Evolutionary conservation across 1,140 invertebrate genomes (phyloP).

Genomic region (Drosophila sproati): DNA sequence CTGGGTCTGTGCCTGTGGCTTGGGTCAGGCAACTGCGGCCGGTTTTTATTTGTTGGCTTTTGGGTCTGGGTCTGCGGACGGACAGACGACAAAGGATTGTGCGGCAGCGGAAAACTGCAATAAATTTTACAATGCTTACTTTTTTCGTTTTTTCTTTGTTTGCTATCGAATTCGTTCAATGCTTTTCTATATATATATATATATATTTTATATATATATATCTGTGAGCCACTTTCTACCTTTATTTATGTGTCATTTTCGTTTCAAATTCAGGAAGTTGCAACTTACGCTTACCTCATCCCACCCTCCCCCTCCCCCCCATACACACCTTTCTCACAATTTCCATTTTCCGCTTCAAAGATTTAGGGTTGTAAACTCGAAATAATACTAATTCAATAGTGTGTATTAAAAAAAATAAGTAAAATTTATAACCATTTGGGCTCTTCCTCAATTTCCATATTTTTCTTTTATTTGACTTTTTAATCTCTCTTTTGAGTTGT

Average conservation of each 20-base stretch:
- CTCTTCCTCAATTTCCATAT: too few species aligned
- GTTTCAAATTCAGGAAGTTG: slow-evolving; percentile 71
- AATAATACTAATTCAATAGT: too few species aligned
- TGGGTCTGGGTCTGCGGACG: slow-evolving; percentile 36
- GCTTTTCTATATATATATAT: slow-evolving; percentile 41
- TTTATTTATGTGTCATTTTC: slow-evolving; percentile 65
- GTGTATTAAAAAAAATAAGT: too few species aligned
- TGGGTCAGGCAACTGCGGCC: slow-evolving; percentile 43
- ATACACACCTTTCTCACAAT: slow-evolving; percentile 4
- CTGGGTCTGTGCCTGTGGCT: slow-evolving; percentile 12
- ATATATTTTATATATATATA: slow-evolving; percentile 4
- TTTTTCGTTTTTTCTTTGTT: slow-evolving; percentile 16
- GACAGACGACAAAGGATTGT: slow-evolving; percentile 62
- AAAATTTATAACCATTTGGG: too few species aligned
- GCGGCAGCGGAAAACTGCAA: slow-evolving; percentile 66
- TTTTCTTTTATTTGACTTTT: too few species aligned
- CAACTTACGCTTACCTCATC: slow-evolving; percentile 46
- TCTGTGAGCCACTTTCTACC: slow-evolving; percentile 47
- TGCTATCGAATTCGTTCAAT: slow-evolving; percentile 70
- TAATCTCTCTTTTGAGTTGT: too few species aligned
- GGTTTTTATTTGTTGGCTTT: slow-evolving; percentile 24
- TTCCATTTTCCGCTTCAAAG: slow-evolving; percentile 58
- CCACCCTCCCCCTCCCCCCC: slow-evolving; percentile 17
- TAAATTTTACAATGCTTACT: slow-evolving; percentile 65
- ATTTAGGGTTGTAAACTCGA: slow-evolving; percentile 17